Evolutionary conservation across 2,888 invertebrate genomes (phyloP).

Genomic region (Lamellibrachia satsuma): DNA sequence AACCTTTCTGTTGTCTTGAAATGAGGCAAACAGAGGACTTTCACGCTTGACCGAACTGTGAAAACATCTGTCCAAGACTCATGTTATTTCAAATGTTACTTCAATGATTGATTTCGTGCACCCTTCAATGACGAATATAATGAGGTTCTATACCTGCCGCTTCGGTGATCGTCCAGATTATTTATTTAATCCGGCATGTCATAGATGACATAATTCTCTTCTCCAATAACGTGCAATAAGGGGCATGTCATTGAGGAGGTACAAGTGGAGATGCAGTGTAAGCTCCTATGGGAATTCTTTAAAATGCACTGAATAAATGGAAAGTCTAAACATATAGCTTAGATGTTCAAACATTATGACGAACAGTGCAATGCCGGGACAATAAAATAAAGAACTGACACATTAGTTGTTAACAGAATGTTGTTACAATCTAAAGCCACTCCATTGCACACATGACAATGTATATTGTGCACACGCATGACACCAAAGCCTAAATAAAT

Average conservation of each 20-base stretch:
- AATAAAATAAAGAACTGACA: background rate
- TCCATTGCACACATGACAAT: no score
- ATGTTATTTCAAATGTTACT: conserved; percentile 7
- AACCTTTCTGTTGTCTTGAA: background rate
- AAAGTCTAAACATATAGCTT: background rate
- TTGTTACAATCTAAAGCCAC: no score
- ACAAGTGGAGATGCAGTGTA: no score
- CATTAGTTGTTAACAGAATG: no score
- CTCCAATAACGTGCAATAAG: background rate
- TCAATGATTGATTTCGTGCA: background rate
- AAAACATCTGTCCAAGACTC: background rate
- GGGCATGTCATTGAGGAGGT: background rate
- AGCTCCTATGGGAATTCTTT: background rate
- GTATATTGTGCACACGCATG: no score
- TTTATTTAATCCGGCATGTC: background rate
- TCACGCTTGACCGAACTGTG: background rate
- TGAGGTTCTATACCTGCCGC: background rate
- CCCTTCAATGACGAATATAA: background rate
- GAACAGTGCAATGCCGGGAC: background rate
- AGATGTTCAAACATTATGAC: background rate
- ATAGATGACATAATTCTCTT: background rate
- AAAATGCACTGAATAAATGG: background rate
- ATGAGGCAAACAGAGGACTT: background rate
- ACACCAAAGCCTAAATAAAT: no score
- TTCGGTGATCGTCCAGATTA: background rate